A percentile compares a stretch with the other conserved stretches of the same genome.
These are phyloP conservation scores for Aphaenogaster floridana DNA, from an alignment of 1,140 invertebrate species.

Conservation along the genomic window DNA sequence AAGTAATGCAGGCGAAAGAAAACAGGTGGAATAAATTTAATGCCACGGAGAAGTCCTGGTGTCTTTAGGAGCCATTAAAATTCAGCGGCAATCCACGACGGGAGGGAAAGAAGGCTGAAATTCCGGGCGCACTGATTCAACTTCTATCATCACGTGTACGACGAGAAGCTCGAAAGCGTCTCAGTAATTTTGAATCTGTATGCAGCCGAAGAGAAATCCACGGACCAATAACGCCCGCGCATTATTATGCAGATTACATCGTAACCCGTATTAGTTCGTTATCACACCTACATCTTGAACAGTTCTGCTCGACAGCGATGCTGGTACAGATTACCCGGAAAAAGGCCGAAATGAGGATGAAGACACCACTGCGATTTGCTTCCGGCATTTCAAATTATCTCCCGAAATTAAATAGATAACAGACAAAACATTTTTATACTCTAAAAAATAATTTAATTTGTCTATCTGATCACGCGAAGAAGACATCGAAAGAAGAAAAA, in stretches of 20 bases:
- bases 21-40: slow-evolving; percentile 56
- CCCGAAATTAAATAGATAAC: slow-evolving; percentile 46
- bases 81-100: slow-evolving; percentile 58
- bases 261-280: slow-evolving; percentile 86
- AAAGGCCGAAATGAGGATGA: slow-evolving; percentile 49
- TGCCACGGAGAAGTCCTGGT: slow-evolving; percentile 29
- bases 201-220: slow-evolving; percentile 85
- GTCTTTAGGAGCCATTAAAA: slow-evolving; percentile 62
- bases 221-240: slow-evolving; percentile 82
- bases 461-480: neutral
- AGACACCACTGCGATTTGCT: slow-evolving; percentile 44
- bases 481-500: neutral
- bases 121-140: slow-evolving; percentile 63
- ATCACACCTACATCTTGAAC: slow-evolving; percentile 85
- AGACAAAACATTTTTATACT: neutral
- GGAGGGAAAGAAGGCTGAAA: slow-evolving; percentile 47
- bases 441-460: slow-evolving; percentile 18
- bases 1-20: slow-evolving; percentile 43
- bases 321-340: slow-evolving; percentile 65
- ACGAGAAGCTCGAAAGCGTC: slow-evolving; percentile 65
- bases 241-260: slow-evolving; percentile 87
- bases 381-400: slow-evolving; percentile 56
- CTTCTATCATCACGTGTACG: slow-evolving; percentile 61
- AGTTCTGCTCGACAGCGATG: slow-evolving; percentile 60
- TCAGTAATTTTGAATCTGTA: slow-evolving; percentile 87